Conservation (phyloP, 1,140 invertebrate species). For the Anadara kagoshimensis region DNA sequence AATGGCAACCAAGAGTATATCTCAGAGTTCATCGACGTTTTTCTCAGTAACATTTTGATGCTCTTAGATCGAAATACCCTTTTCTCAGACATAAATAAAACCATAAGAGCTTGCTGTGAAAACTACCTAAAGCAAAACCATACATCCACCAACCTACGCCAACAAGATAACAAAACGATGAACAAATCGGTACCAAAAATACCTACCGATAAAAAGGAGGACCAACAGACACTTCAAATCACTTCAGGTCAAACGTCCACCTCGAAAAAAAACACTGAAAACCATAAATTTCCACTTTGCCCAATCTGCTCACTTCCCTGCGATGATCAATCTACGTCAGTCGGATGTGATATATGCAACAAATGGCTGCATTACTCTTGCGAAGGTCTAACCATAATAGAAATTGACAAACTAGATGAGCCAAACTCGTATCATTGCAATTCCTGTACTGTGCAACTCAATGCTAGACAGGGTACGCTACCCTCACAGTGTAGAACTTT, state of each 20-base stretch:
- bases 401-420: too few relatives aligned
- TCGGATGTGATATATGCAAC: too few relatives aligned
- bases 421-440: neutral
- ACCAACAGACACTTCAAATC: neutral
- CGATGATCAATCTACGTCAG: neutral
- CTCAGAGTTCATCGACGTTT: neutral
- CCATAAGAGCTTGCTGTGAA: neutral
- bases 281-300: neutral
- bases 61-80: neutral
- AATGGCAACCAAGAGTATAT: constrained; percentile 1
- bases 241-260: neutral
- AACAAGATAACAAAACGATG: neutral
- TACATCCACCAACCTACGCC: neutral
- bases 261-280: neutral
- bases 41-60: neutral
- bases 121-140: neutral
- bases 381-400: too few relatives aligned
- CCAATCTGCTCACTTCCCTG: neutral
- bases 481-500: neutral
- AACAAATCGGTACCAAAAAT: neutral
- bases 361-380: too few relatives aligned
- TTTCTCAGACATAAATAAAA: neutral
- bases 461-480: neutral
- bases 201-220: neutral
- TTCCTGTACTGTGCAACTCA: neutral